Evolutionary conservation across 2,797 vertebrate genomes (phyloP), one percentile per base, ranked within the genome.

Genomic region (Galago senegalensis): DNA sequence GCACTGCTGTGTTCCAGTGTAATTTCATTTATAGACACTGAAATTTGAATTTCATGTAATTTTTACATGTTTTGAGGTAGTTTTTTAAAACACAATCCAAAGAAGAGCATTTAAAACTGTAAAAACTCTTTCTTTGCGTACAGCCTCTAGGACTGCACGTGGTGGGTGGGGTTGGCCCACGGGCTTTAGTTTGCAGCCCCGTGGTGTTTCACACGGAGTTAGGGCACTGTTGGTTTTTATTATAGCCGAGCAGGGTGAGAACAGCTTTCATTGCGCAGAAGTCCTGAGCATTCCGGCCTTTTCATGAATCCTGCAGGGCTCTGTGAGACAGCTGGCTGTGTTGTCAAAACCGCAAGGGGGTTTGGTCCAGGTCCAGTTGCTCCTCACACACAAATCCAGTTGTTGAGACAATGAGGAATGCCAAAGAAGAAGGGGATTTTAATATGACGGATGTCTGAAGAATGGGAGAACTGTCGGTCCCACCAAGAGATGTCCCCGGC

Each of bases 101-200:
- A 65, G 17, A n/a, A n/a, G 87, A 85, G 31, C 29, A 75, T 31
- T 86, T 69, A 72, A 89, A 96, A 65, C 70, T 77, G 14, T 58
- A 25, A 82, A 91, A 58, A 29, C 6, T 7, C 25, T 75, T 91
- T 91, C 67, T 84, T 87, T 73, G 65, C 8, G 85, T 82, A 4
- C 69, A 76, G n/a, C 13, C 46, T 3, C 13, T 43, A 46, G 14
- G 69, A 2, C 87, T 46, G n/a, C 3, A 34, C 6, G 2, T 18
- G 56, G 58, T 37, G 82, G 20, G 56, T 77, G 31, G 34, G 43
- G 73, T 80, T 72, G 77, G 43, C 13, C 37, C 8, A 4, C 0
- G 3, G 49, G n/a, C 65, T 77, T 1, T 53, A 18, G 73, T 75
- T 75, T 20, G 21, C 21, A 77, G 72, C 58, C 13, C 58, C 25